These are phyloP conservation scores for Hippocampus guttulatus DNA, from an alignment of 2,113 vertebrate species.

Conservation along the genomic window DNA sequence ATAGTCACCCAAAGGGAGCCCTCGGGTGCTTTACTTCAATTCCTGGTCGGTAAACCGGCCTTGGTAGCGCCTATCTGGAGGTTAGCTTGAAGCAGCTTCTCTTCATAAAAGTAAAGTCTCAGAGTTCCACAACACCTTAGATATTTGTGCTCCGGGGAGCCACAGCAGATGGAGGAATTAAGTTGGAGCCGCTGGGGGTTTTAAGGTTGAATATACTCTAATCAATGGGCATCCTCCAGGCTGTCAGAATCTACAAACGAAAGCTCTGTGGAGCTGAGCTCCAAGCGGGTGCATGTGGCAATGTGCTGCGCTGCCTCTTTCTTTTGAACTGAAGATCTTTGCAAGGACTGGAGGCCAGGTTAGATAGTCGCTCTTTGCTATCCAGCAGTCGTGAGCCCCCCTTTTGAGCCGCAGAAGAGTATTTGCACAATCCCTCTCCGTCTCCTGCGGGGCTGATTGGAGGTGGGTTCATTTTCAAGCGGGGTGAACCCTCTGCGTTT, in stretches of 20 bases:
- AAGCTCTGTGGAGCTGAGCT: slow-evolving; percentile 25
- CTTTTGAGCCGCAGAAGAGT: slow-evolving; percentile 26
- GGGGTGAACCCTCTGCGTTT: slow-evolving; percentile 10
- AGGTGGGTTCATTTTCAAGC: slow-evolving; percentile 39
- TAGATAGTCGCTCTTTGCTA: slow-evolving; percentile 21
- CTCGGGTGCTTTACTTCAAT: slow-evolving; percentile 3
- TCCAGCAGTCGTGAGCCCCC: slow-evolving; percentile 18
- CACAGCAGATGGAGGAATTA: slow-evolving; percentile 46
- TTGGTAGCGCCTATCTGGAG: slow-evolving; percentile 13
- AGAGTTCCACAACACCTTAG: slow-evolving; percentile 25
- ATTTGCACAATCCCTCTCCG: slow-evolving; percentile 33
- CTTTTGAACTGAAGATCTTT: slow-evolving; percentile 37
- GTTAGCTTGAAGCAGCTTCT: slow-evolving; percentile 5
- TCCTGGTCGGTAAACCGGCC: slow-evolving; percentile 6
- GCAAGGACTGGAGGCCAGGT: slow-evolving; percentile 18
- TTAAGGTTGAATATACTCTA: slow-evolving; percentile 46
- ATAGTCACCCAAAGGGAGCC: not conserved
- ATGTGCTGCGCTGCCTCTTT: slow-evolving; percentile 20
- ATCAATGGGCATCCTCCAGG: slow-evolving; percentile 45
- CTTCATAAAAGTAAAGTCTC: slow-evolving; percentile 9
- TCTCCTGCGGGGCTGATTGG: slow-evolving; percentile 36
- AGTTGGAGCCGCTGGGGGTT: slow-evolving; percentile 45
- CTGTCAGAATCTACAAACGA: slow-evolving; percentile 10
- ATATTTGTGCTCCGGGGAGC: slow-evolving; percentile 44
- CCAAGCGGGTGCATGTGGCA: slow-evolving; percentile 27